These are phyloP conservation scores for Periphyllus acericola DNA, from an alignment of 2,888 invertebrate genomes.

Conservation along the genomic window DNA sequence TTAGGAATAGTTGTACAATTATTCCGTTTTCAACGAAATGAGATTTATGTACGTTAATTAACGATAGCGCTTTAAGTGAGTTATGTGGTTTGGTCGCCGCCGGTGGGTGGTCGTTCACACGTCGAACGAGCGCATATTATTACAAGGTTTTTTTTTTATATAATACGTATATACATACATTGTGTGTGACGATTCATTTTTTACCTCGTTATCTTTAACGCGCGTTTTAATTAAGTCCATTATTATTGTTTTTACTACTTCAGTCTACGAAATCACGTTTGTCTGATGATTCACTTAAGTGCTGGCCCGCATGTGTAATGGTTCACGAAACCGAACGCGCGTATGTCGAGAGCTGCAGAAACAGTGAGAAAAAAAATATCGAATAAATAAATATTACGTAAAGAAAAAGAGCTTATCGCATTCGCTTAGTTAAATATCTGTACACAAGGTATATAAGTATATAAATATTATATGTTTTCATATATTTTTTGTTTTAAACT, in stretches of 20 bases:
- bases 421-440: no score
- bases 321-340: not conserved
- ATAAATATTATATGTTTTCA: no score
- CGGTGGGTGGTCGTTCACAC: slow-evolving; percentile 36
- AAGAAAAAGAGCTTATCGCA: no score
- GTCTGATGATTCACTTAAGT: not conserved
- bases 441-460: no score
- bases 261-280: not conserved
- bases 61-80: slow-evolving; percentile 28
- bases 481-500: no score
- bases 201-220: not conserved
- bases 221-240: slow-evolving; percentile 13
- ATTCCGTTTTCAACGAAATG: slow-evolving; percentile 27
- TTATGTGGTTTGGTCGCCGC: slow-evolving; percentile 5
- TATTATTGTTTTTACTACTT: not conserved
- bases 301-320: not conserved
- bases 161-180: not conserved
- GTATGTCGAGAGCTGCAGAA: no score
- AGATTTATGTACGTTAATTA: slow-evolving; percentile 40
- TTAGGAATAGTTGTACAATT: slow-evolving; percentile 5
- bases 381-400: no score
- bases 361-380: no score
- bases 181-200: slow-evolving; percentile 10
- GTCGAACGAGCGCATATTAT: slow-evolving; percentile 1
- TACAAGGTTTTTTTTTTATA: slow-evolving; percentile 34